These are phyloP conservation scores for Archivesica marissinica DNA, from an alignment of 1,140 invertebrate genomes.

Conservation along the genomic window DNA sequence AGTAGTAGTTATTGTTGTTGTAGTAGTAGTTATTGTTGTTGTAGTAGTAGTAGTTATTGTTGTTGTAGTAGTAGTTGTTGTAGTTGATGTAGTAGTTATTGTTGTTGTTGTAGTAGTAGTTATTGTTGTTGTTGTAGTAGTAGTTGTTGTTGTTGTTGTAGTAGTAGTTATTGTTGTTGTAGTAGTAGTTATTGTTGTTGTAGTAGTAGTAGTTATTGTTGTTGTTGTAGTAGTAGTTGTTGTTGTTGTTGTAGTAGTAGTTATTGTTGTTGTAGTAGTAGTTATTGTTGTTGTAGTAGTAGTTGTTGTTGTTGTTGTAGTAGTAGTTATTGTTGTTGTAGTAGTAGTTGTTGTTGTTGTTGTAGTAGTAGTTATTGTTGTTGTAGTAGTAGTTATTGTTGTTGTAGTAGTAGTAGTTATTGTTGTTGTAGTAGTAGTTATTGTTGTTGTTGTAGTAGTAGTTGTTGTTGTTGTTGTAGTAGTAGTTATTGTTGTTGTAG, in stretches of 20 bases:
- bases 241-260: background rate
- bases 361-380: background rate
- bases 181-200: background rate
- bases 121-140: background rate
- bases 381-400: background rate
- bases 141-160: background rate
- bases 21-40: background rate
- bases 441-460: background rate
- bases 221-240: background rate
- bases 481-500: background rate
- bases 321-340: background rate
- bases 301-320: background rate
- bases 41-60: background rate
- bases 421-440: background rate
- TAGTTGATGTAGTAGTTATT: background rate
- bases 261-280: background rate
- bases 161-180: background rate
- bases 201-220: background rate
- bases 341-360: background rate
- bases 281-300: background rate
- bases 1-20: background rate
- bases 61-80: background rate
- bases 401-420: background rate
- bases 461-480: background rate
- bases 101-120: background rate